Evolutionary conservation across 1,140 invertebrate genomes (phyloP).

Genomic region (Lethrus apterus): DNA sequence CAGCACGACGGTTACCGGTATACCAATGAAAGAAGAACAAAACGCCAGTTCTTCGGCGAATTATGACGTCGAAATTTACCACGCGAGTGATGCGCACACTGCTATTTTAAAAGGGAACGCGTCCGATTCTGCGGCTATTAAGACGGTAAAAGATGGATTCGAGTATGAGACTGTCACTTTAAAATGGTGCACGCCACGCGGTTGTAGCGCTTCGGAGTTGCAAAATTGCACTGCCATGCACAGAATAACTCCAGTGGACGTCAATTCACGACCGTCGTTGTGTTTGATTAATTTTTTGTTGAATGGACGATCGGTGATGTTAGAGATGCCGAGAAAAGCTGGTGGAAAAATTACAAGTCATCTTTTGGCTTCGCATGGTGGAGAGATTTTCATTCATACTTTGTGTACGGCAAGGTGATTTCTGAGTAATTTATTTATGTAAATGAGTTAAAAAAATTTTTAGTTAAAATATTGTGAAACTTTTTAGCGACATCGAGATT

Average conservation of each 20-base stretch:
- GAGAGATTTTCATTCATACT: conserved; percentile 94
- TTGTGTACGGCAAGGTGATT: conserved; percentile 63
- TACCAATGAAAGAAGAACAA: conserved; percentile 99
- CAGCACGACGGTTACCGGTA: conserved; percentile 93
- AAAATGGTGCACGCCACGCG: conserved; percentile 93
- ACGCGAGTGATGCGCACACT: conserved; percentile 75
- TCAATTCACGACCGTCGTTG: conserved; percentile 88
- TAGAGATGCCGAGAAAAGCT: conserved; percentile 86
- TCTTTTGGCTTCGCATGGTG: conserved; percentile 86
- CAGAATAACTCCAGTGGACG: conserved; percentile 91
- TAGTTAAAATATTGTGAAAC: background rate
- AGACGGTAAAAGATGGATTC: conserved; percentile 46
- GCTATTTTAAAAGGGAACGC: conserved; percentile 60
- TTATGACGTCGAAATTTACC: conserved; percentile 95
- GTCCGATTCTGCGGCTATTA: conserved; percentile 42
- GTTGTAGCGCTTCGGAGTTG: conserved; percentile 65
- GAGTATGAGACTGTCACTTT: conserved; percentile 65
- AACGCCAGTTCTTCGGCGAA: conserved; percentile 96
- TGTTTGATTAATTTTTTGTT: conserved; percentile 95
- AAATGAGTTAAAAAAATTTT: background rate
- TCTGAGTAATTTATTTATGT: too few relatives aligned
- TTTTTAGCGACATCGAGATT: background rate
- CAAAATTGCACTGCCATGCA: conserved; percentile 78
- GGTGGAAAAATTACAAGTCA: conserved; percentile 87
- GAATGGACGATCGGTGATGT: conserved; percentile 86